Conservation (phyloP, 2,113 vertebrate genomes). For the Canis aureus region DNA sequence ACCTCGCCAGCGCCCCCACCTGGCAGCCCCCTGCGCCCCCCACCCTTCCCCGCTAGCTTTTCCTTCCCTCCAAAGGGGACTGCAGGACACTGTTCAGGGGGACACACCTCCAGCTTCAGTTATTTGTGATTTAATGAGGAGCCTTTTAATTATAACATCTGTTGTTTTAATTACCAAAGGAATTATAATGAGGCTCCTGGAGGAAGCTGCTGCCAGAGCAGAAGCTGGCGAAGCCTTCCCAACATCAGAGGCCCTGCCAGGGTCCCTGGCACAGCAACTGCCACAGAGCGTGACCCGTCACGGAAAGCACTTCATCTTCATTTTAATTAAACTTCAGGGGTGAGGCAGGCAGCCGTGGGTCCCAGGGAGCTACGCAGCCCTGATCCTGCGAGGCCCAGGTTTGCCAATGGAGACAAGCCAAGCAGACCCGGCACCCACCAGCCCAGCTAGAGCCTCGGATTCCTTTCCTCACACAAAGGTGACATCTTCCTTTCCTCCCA, state of each 20-base stretch:
- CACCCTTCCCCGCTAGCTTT: background rate
- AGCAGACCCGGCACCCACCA: too few species aligned
- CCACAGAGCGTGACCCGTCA: constrained; percentile 51
- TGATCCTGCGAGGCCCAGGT: background rate
- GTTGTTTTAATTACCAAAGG: constrained; percentile 86
- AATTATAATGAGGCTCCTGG: constrained; percentile 82
- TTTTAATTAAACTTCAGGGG: constrained; percentile 78
- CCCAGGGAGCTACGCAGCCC: background rate
- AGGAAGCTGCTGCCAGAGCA: constrained; percentile 75
- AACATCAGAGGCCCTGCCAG: constrained; percentile 21
- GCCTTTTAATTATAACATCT: constrained; percentile 86
- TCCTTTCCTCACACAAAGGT: background rate
- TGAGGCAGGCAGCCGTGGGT: background rate
- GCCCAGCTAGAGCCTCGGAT: background rate
- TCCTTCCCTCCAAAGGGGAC: constrained; percentile 70
- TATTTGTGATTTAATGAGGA: constrained; percentile 84
- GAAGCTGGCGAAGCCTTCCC: constrained; percentile 69
- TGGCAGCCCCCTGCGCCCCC: background rate
- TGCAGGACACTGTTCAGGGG: constrained; percentile 31
- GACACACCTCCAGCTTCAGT: constrained; percentile 76
- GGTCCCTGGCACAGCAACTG: constrained; percentile 63
- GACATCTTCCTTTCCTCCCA: background rate
- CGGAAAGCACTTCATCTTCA: constrained; percentile 78
- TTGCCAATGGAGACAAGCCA: too few species aligned
- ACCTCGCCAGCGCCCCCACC: background rate